Conservation (phyloP, 2,797 vertebrate species). For the Bradypus variegatus region DNA sequence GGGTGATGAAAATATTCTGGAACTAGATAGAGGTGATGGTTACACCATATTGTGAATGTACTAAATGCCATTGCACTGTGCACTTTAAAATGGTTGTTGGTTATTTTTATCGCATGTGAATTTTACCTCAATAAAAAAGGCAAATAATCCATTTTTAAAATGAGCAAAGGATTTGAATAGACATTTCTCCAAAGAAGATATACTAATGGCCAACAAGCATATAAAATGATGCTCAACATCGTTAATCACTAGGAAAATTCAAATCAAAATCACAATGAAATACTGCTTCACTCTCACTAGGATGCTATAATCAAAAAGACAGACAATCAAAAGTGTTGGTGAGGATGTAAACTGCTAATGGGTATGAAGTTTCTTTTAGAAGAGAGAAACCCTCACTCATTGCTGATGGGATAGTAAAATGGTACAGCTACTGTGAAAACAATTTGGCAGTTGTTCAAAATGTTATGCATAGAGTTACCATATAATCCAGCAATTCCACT, state of each 20-base stretch:
- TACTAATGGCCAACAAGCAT: too few species aligned
- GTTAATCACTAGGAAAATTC: not conserved
- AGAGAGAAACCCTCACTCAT: not conserved
- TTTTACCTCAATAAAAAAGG: not conserved
- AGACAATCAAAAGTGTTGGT: constrained; percentile 30
- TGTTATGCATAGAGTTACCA: not conserved
- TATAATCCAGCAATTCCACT: not conserved
- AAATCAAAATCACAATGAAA: not conserved
- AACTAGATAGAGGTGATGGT: too few species aligned
- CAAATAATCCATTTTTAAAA: not conserved
- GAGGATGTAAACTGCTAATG: not conserved
- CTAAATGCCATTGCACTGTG: too few species aligned
- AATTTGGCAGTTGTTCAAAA: not conserved
- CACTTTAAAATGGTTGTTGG: too few species aligned
- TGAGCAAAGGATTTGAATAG: not conserved
- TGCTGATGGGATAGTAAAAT: not conserved
- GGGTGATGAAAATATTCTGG: too few species aligned
- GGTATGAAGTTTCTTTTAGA: too few species aligned
- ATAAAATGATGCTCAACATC: not conserved
- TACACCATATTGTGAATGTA: too few species aligned
- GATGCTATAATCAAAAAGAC: not conserved
- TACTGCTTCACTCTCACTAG: not conserved
- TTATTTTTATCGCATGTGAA: too few species aligned
- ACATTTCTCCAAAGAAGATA: not conserved
- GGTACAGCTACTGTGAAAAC: not conserved